Conservation (phyloP, 1,140 invertebrate species). For the Brachionus sp. region DNA sequence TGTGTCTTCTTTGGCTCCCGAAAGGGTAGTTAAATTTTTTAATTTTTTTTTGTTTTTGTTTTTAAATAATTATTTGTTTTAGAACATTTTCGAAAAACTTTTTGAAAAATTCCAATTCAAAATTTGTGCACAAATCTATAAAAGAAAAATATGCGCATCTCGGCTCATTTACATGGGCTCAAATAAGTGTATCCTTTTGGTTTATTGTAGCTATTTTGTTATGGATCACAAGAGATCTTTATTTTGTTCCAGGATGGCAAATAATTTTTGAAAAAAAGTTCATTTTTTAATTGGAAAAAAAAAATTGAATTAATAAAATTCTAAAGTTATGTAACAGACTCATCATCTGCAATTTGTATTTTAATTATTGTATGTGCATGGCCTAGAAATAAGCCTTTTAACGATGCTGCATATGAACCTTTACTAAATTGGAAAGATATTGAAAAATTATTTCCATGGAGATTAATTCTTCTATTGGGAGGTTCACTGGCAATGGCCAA, state of each 20-base stretch:
- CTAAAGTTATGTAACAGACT: conserved; percentile 64
- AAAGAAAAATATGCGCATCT: conserved; percentile 66
- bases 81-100: background rate
- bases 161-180: conserved; percentile 71
- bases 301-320: background rate
- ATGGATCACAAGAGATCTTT: conserved; percentile 80
- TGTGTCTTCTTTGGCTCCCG: background rate
- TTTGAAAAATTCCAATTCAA: background rate
- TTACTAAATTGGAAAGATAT: conserved; percentile 19
- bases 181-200: conserved; percentile 68
- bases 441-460: conserved; percentile 56
- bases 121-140: conserved; percentile 45
- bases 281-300: background rate
- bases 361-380: conserved; percentile 75
- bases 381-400: conserved; percentile 66
- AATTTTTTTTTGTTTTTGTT: background rate
- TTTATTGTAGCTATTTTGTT: conserved; percentile 74
- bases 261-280: conserved; percentile 51
- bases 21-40: background rate
- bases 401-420: background rate
- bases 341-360: conserved; percentile 74
- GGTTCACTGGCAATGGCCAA: conserved; percentile 20
- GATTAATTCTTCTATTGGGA: conserved; percentile 54
- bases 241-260: conserved; percentile 73
- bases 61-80: background rate